Base-by-base conservation (phyloP, 2,113 vertebrate species). In the Plectropomus leopardus region DNA sequence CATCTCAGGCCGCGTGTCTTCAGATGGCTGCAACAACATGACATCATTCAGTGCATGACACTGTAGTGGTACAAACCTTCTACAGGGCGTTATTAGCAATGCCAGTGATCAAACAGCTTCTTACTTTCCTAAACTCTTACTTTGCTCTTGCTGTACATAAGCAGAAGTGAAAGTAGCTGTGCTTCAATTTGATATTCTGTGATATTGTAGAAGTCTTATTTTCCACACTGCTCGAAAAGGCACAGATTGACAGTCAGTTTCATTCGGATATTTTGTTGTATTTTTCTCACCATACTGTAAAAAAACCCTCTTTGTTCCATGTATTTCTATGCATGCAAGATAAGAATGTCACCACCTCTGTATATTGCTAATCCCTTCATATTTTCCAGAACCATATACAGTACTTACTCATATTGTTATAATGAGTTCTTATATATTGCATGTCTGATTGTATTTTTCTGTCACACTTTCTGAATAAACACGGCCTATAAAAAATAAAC, bases 1-100 rank as follows among this genome's bases (percentile, higher is more conserved):
- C 53, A 2, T 86, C 15, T 95, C 96, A 3, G 93, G 90, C 34
- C 93, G 88, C 21, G 95, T 83, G 72, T 74, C 93, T 24, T 93
- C 93, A 10, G 95, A 96, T 14, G 93, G 74, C 0, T 87, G 36
- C 21, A 92, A 95, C 50, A 86, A 93, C 6, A 86, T 81, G 0
- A 96, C 96, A 0, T 97, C 97, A 23, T 98, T 98, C 73, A 96
- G 94, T 26, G 94, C 94, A 3, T 97, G 90, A 92, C 1, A 0
- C 4, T 13, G 57, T n/a, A 23, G 36, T 6, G 54, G 30, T n/a
- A 23, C 17, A 16, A 28, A 32, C 5, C 47, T 1, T 42, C n/a
- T n/a, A n/a, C n/a, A n/a, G n/a, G n/a, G n/a, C n/a, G n/a, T n/a
- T n/a, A n/a, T n/a, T 3, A 44, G 32, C 19, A 15, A 6, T 24